Conservation (phyloP, 2,888 invertebrate genomes). For the Toxonevra muliebris region DNA sequence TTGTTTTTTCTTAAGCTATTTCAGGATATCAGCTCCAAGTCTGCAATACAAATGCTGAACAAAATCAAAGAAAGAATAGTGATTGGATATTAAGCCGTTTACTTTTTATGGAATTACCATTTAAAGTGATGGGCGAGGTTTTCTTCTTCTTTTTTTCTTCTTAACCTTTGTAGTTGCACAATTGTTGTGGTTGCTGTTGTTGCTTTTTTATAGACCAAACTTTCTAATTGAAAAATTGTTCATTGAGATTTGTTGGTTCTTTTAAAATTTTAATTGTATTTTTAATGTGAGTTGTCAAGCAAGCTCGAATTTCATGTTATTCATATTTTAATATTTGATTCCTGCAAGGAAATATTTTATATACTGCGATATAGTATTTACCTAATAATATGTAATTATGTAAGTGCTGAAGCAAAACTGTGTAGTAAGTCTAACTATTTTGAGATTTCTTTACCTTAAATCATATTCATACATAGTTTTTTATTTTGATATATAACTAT, state of each 20-base stretch:
- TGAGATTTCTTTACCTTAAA: too few relatives aligned
- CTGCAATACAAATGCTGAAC: slow-evolving; percentile 11
- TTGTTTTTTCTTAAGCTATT: slow-evolving; percentile 28
- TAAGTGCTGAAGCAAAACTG: too few relatives aligned
- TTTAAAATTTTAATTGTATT: slow-evolving; percentile 18
- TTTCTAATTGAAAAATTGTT: slow-evolving; percentile 22
- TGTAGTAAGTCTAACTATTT: too few relatives aligned
- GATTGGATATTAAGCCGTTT: slow-evolving; percentile 40
- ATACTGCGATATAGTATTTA: too few relatives aligned
- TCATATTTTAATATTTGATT: not conserved
- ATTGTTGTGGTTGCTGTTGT: not conserved
- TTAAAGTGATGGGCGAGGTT: slow-evolving; percentile 40
- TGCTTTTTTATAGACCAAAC: slow-evolving; percentile 8
- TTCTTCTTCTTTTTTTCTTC: too few relatives aligned
- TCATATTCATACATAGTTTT: too few relatives aligned
- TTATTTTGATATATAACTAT: too few relatives aligned
- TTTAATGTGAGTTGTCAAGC: slow-evolving; percentile 15
- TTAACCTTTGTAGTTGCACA: not conserved
- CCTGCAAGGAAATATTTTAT: too few relatives aligned
- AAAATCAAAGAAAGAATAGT: slow-evolving; percentile 35
- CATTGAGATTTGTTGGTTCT: slow-evolving; percentile 9
- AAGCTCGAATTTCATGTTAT: not conserved
- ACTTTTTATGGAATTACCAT: slow-evolving; percentile 40
- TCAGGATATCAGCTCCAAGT: slow-evolving; percentile 19
- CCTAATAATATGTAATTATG: too few relatives aligned